Evolutionary conservation across 2,113 vertebrate genomes (phyloP).

Genomic region (Climacteris rufus): DNA sequence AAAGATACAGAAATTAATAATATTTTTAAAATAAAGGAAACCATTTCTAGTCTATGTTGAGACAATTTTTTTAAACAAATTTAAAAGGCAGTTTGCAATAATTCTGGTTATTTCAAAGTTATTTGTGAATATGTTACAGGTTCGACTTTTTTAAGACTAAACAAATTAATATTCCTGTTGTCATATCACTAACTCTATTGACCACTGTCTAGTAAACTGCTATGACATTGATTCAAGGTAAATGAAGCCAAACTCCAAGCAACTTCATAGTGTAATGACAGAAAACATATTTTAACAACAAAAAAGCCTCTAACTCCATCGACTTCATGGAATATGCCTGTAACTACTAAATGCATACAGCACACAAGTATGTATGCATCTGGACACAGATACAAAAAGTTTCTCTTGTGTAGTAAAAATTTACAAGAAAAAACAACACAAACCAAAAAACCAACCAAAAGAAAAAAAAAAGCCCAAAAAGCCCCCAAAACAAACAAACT

Average conservation of each 20-base stretch:
- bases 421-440: not conserved
- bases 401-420: not conserved
- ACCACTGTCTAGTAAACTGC: not conserved
- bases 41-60: not conserved
- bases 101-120: not conserved
- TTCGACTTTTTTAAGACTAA: not conserved
- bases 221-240: not conserved
- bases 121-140: not conserved
- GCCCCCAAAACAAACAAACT: not conserved
- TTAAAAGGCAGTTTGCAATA: not conserved
- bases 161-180: not conserved
- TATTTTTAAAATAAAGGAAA: not conserved
- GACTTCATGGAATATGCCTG: not conserved
- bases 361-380: accelerated
- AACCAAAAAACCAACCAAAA: not conserved
- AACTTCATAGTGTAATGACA: not conserved
- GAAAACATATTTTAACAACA: not conserved
- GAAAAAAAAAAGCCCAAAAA: too few species aligned
- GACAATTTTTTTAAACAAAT: not conserved
- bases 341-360: not conserved
- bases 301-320: not conserved
- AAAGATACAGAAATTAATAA: not conserved
- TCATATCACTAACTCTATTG: not conserved
- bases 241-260: not conserved
- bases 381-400: not conserved